A percentile compares a stretch with the other conserved stretches of the same genome.
Conservation (phyloP, 2,797 vertebrate species). For the Gadopsis bispinosus region DNA sequence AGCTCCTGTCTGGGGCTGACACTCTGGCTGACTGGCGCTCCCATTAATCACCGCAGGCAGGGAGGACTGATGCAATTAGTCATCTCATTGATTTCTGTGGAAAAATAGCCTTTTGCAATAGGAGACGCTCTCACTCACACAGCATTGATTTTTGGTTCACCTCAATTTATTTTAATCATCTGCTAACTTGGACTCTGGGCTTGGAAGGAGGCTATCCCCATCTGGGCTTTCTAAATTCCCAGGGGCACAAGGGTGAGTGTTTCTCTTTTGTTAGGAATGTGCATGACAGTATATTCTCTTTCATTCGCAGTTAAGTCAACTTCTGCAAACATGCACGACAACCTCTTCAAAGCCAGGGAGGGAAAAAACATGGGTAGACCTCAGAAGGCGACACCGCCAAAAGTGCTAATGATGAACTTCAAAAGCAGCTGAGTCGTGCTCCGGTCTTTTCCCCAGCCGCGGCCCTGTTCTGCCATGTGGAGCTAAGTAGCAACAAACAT, state of each 20-base stretch:
- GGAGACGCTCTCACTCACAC: slow-evolving; percentile 71
- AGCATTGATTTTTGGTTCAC: slow-evolving; percentile 84
- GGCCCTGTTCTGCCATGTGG: slow-evolving; percentile 52
- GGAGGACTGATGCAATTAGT: slow-evolving; percentile 85
- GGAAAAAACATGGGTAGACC: slow-evolving; percentile 29
- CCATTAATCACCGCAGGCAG: slow-evolving; percentile 83
- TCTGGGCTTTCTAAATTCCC: slow-evolving; percentile 40
- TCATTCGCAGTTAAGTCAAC: slow-evolving; percentile 44
- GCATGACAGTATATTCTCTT: slow-evolving; percentile 37
- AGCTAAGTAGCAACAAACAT: slow-evolving; percentile 60
- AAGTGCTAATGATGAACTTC: slow-evolving; percentile 76
- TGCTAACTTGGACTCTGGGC: slow-evolving; percentile 76
- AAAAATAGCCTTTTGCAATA: slow-evolving; percentile 77
- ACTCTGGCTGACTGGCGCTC: slow-evolving; percentile 78
- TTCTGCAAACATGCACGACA: slow-evolving; percentile 43
- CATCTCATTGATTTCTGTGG: slow-evolving; percentile 84
- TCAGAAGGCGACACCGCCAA: slow-evolving; percentile 47
- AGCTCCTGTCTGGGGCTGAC: slow-evolving; percentile 74
- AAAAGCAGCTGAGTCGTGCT: slow-evolving; percentile 57
- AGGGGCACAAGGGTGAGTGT: slow-evolving; percentile 8
- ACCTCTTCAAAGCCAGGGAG: slow-evolving; percentile 41
- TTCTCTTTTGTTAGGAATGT: slow-evolving; percentile 42
- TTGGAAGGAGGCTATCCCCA: slow-evolving; percentile 60
- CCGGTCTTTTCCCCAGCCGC: slow-evolving; percentile 53
- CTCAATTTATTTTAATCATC: slow-evolving; percentile 86